These are phyloP conservation scores for Nansenia antarctica DNA, from an alignment of 2,113 vertebrate species.

Conservation along the genomic window DNA sequence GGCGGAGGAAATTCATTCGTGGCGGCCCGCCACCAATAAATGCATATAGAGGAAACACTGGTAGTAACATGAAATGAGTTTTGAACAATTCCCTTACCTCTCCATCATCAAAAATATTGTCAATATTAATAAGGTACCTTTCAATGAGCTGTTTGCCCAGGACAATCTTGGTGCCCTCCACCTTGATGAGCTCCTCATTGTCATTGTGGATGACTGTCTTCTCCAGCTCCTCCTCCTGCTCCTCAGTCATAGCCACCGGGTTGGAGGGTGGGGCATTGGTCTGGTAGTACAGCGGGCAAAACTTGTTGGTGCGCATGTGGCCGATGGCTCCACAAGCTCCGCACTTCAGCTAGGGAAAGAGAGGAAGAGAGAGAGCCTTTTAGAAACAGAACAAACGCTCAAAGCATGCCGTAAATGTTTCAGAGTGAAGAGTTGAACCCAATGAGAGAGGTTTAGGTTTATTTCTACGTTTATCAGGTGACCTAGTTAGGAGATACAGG, in stretches of 20 bases:
- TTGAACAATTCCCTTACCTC: no score
- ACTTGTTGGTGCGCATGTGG: constrained; percentile 99
- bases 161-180: constrained; percentile 98
- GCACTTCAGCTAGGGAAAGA: constrained; percentile 85
- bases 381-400: neutral
- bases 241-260: constrained; percentile 98
- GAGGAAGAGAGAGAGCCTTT: neutral
- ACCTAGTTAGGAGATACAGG: neutral
- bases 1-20: no score
- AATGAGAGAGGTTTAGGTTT: neutral
- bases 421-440: neutral
- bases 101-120: no score
- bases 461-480: neutral
- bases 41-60: no score
- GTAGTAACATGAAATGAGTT: no score
- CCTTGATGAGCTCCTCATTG: constrained; percentile 98
- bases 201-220: constrained; percentile 98
- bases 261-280: constrained; percentile 97
- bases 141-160: constrained; percentile 97
- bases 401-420: neutral
- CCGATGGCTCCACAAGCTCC: constrained; percentile 97
- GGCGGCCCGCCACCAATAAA: no score
- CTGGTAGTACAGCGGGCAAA: constrained; percentile 98
- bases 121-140: no score
- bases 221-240: constrained; percentile 97